These are phyloP conservation scores for Drosophila formosana DNA, from an alignment of 2,888 invertebrate species.

Conservation along the genomic window DNA sequence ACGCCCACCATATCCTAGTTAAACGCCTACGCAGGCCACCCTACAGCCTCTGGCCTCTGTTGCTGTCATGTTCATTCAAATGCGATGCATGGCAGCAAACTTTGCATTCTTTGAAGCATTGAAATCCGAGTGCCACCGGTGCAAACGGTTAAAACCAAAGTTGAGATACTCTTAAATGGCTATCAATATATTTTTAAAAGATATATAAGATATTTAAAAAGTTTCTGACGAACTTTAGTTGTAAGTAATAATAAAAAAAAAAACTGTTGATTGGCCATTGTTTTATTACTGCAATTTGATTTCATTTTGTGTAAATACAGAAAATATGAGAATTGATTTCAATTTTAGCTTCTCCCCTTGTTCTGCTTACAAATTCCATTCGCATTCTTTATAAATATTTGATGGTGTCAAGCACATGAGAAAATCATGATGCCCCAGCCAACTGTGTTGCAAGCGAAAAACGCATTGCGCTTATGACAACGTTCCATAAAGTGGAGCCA, in stretches of 20 bases:
- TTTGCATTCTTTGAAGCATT: constrained; percentile 30
- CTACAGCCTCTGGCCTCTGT: constrained; percentile 9
- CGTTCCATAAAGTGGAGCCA: constrained; percentile 27
- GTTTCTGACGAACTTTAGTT: too few species aligned
- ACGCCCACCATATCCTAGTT: constrained; percentile 39
- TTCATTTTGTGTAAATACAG: too few species aligned
- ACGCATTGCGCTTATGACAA: constrained; percentile 40
- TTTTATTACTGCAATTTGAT: too few species aligned
- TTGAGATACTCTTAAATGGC: constrained; percentile 14
- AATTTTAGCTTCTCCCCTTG: background rate
- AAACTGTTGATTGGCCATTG: too few species aligned
- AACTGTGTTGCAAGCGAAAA: constrained; percentile 4
- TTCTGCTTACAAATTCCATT: background rate
- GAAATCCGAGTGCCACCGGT: constrained; percentile 51
- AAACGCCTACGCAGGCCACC: constrained; percentile 15
- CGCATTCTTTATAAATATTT: constrained; percentile 1
- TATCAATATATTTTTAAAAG: too few species aligned
- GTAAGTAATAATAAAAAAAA: too few species aligned
- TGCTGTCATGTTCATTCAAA: constrained; percentile 56
- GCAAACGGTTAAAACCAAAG: constrained; percentile 22
- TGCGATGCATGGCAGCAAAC: constrained; percentile 39
- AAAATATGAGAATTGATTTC: too few species aligned
- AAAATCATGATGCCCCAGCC: constrained; percentile 1
- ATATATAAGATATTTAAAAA: too few species aligned
- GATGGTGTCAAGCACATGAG: background rate